Evolutionary conservation across 2,797 vertebrate species (phyloP).

Genomic region (Pseudochromis fuscus): DNA sequence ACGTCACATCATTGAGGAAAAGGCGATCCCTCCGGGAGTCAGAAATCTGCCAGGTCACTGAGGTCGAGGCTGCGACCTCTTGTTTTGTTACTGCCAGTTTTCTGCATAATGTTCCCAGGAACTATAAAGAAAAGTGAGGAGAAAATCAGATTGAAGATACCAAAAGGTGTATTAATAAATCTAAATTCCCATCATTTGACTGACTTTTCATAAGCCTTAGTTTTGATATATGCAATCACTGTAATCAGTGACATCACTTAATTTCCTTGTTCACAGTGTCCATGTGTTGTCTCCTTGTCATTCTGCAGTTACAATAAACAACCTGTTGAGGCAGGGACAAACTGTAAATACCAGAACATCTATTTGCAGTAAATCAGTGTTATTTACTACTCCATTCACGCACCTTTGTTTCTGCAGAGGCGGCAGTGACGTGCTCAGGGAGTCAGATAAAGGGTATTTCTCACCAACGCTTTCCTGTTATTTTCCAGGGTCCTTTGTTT

Average conservation of each 20-base stretch:
- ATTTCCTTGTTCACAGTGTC: conserved; percentile 88
- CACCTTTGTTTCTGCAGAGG: conserved; percentile 95
- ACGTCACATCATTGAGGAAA: conserved; percentile 20
- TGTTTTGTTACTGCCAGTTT: conserved; percentile 32
- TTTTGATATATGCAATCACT: conserved; percentile 78
- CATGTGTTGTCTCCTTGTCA: conserved; percentile 85
- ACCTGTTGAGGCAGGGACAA: conserved; percentile 88
- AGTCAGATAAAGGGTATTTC: conserved; percentile 98
- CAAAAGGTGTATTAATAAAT: conserved; percentile 24
- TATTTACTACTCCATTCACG: conserved; percentile 94
- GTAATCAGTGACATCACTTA: conserved; percentile 85
- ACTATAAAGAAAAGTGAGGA: not conserved
- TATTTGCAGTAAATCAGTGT: conserved; percentile 93
- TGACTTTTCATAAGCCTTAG: conserved; percentile 43
- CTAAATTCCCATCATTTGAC: conserved; percentile 6
- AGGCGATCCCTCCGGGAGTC: conserved; percentile 18
- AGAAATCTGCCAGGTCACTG: conserved; percentile 44
- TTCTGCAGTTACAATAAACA: conserved; percentile 87
- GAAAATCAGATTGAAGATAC: not conserved
- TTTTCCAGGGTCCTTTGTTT: conserved; percentile 97
- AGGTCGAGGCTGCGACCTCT: conserved; percentile 54
- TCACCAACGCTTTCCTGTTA: conserved; percentile 99
- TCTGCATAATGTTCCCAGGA: conserved; percentile 20
- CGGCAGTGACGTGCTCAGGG: conserved; percentile 95
- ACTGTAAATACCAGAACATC: conserved; percentile 91